Evolutionary conservation across 2,888 invertebrate genomes (phyloP), one percentile per base, ranked within the genome.

Genomic region (Drosophila emarginata): DNA sequence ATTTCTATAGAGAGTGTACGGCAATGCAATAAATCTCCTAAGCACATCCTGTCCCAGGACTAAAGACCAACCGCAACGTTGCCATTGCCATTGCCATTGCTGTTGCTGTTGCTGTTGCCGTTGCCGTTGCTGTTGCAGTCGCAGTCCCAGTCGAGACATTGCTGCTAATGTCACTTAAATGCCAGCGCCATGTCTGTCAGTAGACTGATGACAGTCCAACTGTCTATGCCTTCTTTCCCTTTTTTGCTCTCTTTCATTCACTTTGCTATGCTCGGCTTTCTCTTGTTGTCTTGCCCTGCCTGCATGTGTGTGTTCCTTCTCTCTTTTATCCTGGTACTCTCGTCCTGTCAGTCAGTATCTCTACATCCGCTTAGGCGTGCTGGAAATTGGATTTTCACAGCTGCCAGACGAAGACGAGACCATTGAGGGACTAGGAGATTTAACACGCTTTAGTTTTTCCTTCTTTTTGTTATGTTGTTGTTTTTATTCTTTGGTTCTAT

Each of bases 361-460:
- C 73, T 45, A 82, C 86, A 83, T 83, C 88, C 83, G 88, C 83
- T 87, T 87, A 79, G 67, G 61, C 63, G 61, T 64, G 53, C 64
- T 68, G 63, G 63, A 88, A 83, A 83, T 83, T 88, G 88, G 88
- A 83, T 83, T 83, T 83, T 83, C 87, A 86, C 83, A 83, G 88
- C 88, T 83, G 86, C 68, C 80, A 82, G 56, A 81, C 77, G 58
- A 68, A 61, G 60, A 72, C 56, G 65, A 65, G 71, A 60, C 72
- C 73, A 72, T 71, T 72, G 70, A 72, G 70, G 64, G 72, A 72
- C 73, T 60, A 73, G 60, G 64, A 66, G 62, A 76, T 83, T 81
- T 76, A 76, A 84, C 70, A 78, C 78, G 85, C 81, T 87, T 78
- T 76, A 65, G 65, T 70, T 32, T 32, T 11, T 32, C 9, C 62